These are phyloP conservation scores for Vultur gryphus DNA, from an alignment of 2,797 vertebrate genomes.

Conservation along the genomic window DNA sequence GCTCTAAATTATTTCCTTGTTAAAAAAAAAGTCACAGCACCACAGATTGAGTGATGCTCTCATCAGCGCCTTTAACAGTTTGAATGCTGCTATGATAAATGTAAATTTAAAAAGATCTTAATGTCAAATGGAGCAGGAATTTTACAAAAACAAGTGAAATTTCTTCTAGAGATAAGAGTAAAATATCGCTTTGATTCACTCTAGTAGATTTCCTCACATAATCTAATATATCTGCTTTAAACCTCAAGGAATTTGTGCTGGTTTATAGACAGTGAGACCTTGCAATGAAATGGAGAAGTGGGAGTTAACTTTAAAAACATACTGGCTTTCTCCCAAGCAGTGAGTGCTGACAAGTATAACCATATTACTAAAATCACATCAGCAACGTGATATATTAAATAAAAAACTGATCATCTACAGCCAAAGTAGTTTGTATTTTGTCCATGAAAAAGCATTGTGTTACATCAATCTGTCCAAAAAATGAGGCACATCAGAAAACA, in stretches of 20 bases:
- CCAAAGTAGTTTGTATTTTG: slow-evolving; percentile 57
- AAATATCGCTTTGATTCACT: background rate
- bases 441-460: slow-evolving; percentile 46
- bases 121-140: background rate
- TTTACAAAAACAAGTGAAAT: slow-evolving; percentile 36
- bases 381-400: slow-evolving; percentile 68
- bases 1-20: slow-evolving; percentile 7
- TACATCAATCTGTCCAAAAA: slow-evolving; percentile 62
- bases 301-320: slow-evolving; percentile 56
- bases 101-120: slow-evolving; percentile 2
- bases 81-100: slow-evolving; percentile 1
- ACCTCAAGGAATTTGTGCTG: background rate
- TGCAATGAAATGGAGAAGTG: slow-evolving; percentile 24
- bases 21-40: background rate
- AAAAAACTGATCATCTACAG: slow-evolving; percentile 37
- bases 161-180: background rate
- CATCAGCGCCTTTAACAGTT: background rate
- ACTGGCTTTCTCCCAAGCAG: slow-evolving; percentile 66
- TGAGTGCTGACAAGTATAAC: slow-evolving; percentile 70
- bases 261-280: slow-evolving; percentile 1
- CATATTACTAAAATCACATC: slow-evolving; percentile 69
- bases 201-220: background rate
- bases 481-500: slow-evolving; percentile 64
- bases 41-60: slow-evolving; percentile 2
- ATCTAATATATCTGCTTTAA: slow-evolving; percentile 17